Base-by-base conservation (phyloP, 2,797 vertebrate genomes). In the Coreius guichenoti region DNA sequence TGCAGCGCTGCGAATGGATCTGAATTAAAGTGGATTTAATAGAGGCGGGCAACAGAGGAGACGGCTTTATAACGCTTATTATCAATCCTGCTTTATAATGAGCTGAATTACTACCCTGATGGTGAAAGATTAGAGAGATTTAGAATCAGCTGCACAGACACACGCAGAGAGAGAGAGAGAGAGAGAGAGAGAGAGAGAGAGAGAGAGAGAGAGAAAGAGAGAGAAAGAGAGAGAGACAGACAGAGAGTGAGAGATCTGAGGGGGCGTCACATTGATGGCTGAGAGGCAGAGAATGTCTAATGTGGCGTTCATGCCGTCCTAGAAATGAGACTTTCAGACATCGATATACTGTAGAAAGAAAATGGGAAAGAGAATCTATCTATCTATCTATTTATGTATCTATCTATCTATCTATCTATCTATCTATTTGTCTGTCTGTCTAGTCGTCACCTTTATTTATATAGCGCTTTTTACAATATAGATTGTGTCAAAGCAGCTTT, bases 41-140 rank as follows among this genome's bases (percentile, higher is more conserved):
- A 67, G 86, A 89, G 87, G 63, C 67, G 33, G 68, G 89, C 89
- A 73, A 80, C 72, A 90, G 83, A 68, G 89, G 90, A 93, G 87
- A 43, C 5, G 88, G 93, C 87, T 93, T 94, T 93, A 93, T 90
- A 90, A 88, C 85, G 90, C 90, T 92, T 93, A 94, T 93, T 94
- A 92, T 92, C 91, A 89, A 89, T 88, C 91, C 65, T 88, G 88
- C 87, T 85, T 90, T 92, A 92, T 94, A 95, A 95, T 94, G 92
- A 94, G 93, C 86, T 74, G 86, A 91, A 94, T 95, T 94, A 94
- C 91, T 89, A 89, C 91, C 89, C 92, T 91, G 94, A 95, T 95
- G 93, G 93, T 90, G 90, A 92, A 89, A 93, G 94, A 95, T 94
- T 94, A 94, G 89, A 89, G 84, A 80, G 92, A 92, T 85, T 94